Conservation (phyloP, 2,888 invertebrate genomes). For the Disparrhopalites patrizii region DNA sequence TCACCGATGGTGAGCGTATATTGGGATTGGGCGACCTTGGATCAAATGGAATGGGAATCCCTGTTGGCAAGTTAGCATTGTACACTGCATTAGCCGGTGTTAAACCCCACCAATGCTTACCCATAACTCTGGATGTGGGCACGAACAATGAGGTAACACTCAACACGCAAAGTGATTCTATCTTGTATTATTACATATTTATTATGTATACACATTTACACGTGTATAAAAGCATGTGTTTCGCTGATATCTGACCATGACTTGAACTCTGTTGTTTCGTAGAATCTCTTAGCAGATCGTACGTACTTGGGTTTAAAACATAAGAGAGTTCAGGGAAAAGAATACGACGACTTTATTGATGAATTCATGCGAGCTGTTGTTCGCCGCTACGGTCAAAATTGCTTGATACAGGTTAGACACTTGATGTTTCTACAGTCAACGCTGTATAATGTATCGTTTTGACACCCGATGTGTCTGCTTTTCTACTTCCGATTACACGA, state of each 20-base stretch:
- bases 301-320: constrained; percentile 91
- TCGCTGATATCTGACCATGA: not conserved
- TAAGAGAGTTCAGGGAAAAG: constrained; percentile 71
- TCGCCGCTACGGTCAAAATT: constrained; percentile 76
- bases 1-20: constrained; percentile 98
- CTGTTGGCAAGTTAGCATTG: constrained; percentile 91
- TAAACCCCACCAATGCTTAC: constrained; percentile 90
- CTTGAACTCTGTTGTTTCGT: constrained; percentile 44
- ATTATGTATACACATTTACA: not conserved
- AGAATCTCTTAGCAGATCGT: constrained; percentile 82
- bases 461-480: not conserved
- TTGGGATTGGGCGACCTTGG: constrained; percentile 96
- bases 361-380: constrained; percentile 96
- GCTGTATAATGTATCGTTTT: not conserved
- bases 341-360: constrained; percentile 90
- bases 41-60: constrained; percentile 98
- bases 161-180: too few species aligned
- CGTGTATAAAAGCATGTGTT: not conserved
- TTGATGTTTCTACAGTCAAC: not conserved
- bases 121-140: constrained; percentile 90
- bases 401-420: constrained; percentile 65
- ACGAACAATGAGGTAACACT: constrained; percentile 79
- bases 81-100: constrained; percentile 97
- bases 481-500: not conserved
- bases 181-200: not conserved